Evolutionary conservation across 2,113 vertebrate genomes (phyloP).

Genomic region (Psittacula cyanocephala): DNA sequence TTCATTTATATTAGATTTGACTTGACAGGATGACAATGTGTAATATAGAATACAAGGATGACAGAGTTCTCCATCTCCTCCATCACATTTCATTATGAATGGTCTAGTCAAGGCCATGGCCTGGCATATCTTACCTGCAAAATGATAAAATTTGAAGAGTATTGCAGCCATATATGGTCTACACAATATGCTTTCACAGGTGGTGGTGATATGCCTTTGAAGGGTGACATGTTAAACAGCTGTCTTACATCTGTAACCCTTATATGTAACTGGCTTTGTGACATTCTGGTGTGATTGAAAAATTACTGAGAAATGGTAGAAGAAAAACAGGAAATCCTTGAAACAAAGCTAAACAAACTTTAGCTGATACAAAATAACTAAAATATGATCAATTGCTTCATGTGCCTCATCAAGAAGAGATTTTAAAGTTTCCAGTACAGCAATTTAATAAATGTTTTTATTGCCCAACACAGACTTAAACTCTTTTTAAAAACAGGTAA

Average conservation of each 20-base stretch:
- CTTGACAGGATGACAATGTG: conserved; percentile 72
- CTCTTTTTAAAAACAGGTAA: background rate
- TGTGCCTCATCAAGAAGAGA: background rate
- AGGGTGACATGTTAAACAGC: background rate
- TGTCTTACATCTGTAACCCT: background rate
- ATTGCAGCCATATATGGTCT: background rate
- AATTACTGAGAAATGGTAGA: background rate
- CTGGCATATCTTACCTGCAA: conserved; percentile 58
- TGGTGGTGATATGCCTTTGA: background rate
- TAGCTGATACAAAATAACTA: background rate
- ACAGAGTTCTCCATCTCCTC: conserved; percentile 70
- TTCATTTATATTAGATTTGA: conserved; percentile 76
- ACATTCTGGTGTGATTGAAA: background rate
- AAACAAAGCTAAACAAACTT: background rate
- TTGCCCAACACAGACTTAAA: background rate
- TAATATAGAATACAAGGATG: conserved; percentile 66
- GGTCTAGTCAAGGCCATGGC: conserved; percentile 66
- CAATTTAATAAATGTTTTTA: background rate
- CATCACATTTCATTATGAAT: conserved; percentile 72
- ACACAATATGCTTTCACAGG: conserved; percentile 1
- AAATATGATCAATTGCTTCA: background rate
- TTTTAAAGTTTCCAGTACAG: background rate
- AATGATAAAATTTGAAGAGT: conserved; percentile 52
- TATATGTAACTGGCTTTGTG: background rate
- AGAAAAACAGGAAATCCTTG: background rate